These are phyloP conservation scores for Megalops cyprinoides DNA, from an alignment of 2,797 vertebrate species.

Conservation along the genomic window DNA sequence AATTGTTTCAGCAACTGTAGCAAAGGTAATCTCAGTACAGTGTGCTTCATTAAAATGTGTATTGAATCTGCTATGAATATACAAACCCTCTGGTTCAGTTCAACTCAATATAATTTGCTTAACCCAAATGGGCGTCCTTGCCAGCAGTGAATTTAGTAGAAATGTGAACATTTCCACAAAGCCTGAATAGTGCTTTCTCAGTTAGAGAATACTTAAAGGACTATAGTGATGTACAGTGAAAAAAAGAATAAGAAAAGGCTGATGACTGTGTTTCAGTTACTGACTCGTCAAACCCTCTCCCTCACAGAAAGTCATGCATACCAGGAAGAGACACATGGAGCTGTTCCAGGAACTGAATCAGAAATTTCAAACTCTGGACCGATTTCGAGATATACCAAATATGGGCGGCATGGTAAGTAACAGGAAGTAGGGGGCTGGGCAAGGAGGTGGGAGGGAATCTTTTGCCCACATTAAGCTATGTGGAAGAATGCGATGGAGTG, in stretches of 20 bases:
- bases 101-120: background rate
- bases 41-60: background rate
- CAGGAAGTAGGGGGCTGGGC: constrained; percentile 58
- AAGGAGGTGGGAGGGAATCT: constrained; percentile 22
- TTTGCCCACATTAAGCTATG: constrained; percentile 56
- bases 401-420: constrained; percentile 98
- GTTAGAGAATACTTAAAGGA: background rate
- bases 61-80: background rate
- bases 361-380: constrained; percentile 99
- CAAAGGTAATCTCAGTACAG: background rate
- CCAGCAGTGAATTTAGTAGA: background rate
- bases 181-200: background rate
- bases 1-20: background rate
- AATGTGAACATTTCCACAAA: background rate
- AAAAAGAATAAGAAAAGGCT: too few species aligned
- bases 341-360: constrained; percentile 99
- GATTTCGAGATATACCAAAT: constrained; percentile 99
- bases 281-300: constrained; percentile 79
- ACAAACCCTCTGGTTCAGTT: background rate
- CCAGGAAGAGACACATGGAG: constrained; percentile 99
- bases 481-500: constrained; percentile 67
- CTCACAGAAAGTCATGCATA: constrained; percentile 99
- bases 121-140: background rate
- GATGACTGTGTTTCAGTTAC: constrained; percentile 70
- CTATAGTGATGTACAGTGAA: background rate